These are phyloP conservation scores for Tipula unca DNA, from an alignment of 2,888 invertebrate genomes.

Conservation along the genomic window DNA sequence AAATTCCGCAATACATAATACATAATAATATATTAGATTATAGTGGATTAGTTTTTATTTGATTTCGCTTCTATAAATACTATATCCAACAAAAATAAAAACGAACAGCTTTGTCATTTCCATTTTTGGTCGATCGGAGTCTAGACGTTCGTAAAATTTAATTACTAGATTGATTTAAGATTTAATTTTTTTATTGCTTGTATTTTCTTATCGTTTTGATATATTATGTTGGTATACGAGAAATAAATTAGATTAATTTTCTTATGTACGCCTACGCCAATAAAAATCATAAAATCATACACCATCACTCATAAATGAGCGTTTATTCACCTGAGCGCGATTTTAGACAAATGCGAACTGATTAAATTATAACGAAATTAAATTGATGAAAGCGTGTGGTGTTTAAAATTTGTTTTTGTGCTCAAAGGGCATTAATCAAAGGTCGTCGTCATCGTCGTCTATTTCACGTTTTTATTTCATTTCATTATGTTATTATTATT, in stretches of 20 bases:
- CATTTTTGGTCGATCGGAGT: neutral
- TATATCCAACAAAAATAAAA: no score
- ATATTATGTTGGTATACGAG: neutral
- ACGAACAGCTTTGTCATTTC: neutral
- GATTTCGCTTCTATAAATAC: neutral
- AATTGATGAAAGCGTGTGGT: neutral
- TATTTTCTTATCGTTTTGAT: neutral
- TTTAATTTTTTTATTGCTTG: neutral
- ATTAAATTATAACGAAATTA: neutral
- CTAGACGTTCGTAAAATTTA: neutral
- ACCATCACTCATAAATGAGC: no score
- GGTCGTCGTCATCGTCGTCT: neutral
- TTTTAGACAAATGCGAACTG: neutral
- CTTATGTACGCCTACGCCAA: neutral
- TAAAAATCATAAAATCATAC: neutral
- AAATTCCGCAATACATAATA: neutral
- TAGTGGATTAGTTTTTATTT: neutral
- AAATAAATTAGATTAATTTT: neutral
- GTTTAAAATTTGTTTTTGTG: neutral
- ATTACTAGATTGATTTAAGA: neutral
- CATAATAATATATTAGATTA: neutral
- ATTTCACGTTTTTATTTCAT: neutral
- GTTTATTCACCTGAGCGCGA: neutral
- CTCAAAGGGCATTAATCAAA: neutral
- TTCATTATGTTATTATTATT: neutral